These are phyloP conservation scores for Rhinolophus sinicus DNA, from an alignment of 2,113 vertebrate genomes.

Conservation along the genomic window DNA sequence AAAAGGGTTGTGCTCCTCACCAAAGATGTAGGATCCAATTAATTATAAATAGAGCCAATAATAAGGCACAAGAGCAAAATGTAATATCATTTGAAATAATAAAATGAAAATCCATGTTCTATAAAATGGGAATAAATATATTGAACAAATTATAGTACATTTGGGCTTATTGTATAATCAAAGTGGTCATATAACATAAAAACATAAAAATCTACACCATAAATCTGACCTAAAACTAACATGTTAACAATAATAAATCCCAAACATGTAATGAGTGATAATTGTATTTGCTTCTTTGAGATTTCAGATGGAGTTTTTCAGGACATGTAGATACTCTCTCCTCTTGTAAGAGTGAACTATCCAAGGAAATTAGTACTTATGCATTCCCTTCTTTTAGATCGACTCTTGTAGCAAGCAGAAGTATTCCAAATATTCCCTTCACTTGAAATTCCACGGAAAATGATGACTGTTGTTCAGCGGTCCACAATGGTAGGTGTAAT, in stretches of 20 bases:
- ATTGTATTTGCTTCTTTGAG: slow-evolving; percentile 53
- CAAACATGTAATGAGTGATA: slow-evolving; percentile 31
- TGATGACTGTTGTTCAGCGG: background rate
- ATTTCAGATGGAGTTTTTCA: slow-evolving; percentile 42
- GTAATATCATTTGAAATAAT: slow-evolving; percentile 67
- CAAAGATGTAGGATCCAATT: slow-evolving; percentile 66
- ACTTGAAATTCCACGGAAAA: slow-evolving; percentile 18
- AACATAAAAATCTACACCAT: slow-evolving; percentile 52
- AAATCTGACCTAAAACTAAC: slow-evolving; percentile 59
- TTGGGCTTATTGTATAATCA: slow-evolving; percentile 64
- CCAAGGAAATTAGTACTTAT: background rate
- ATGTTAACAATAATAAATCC: slow-evolving; percentile 35
- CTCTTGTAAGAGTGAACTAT: slow-evolving; percentile 5
- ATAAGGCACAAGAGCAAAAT: slow-evolving; percentile 69
- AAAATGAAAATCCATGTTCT: slow-evolving; percentile 68
- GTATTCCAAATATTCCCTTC: background rate
- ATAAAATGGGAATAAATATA: slow-evolving; percentile 70
- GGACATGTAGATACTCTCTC: background rate
- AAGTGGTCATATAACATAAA: slow-evolving; percentile 69
- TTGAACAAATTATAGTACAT: slow-evolving; percentile 63
- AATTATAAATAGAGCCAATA: slow-evolving; percentile 75
- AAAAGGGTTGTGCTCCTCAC: slow-evolving; percentile 60
- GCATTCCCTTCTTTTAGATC: background rate
- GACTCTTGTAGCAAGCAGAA: background rate
- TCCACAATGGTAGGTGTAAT: background rate